Evolutionary conservation across 2,113 vertebrate species (phyloP).

Genomic region (Isurus oxyrinchus): DNA sequence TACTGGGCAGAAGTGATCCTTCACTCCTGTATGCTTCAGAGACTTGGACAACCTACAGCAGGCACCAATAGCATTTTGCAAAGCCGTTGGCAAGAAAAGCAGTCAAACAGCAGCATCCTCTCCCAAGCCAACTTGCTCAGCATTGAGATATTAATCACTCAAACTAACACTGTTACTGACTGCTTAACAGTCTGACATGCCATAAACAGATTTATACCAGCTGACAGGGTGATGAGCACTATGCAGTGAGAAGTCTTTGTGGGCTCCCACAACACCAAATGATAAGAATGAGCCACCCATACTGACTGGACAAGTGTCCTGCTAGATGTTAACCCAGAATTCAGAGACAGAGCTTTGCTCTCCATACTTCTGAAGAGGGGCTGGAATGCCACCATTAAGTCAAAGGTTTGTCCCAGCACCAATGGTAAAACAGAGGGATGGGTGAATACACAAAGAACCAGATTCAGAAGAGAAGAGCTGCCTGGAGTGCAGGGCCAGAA

Average conservation of each 20-base stretch:
- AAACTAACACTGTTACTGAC: too few relatives aligned
- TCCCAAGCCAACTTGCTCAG: too few relatives aligned
- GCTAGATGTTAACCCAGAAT: not conserved
- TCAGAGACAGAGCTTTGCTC: not conserved
- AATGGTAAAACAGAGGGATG: not conserved
- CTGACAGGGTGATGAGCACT: not conserved
- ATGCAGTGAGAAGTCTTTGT: not conserved
- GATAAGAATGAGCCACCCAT: not conserved
- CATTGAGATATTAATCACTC: too few relatives aligned
- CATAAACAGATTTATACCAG: too few relatives aligned
- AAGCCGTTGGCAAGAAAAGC: too few relatives aligned
- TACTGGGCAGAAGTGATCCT: too few relatives aligned
- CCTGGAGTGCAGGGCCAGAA: not conserved
- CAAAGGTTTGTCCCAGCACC: not conserved
- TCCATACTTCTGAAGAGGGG: not conserved
- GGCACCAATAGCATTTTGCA: too few relatives aligned
- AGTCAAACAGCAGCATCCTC: too few relatives aligned
- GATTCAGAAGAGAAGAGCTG: not conserved
- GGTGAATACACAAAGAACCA: not conserved
- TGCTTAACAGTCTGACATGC: not conserved
- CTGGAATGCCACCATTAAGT: not conserved
- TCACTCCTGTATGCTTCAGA: too few relatives aligned
- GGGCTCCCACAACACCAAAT: too few relatives aligned
- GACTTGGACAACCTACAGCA: too few relatives aligned
- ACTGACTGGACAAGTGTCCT: not conserved